These are phyloP conservation scores for Octodonta nipae DNA, from an alignment of 2,888 invertebrate species.

Conservation along the genomic window DNA sequence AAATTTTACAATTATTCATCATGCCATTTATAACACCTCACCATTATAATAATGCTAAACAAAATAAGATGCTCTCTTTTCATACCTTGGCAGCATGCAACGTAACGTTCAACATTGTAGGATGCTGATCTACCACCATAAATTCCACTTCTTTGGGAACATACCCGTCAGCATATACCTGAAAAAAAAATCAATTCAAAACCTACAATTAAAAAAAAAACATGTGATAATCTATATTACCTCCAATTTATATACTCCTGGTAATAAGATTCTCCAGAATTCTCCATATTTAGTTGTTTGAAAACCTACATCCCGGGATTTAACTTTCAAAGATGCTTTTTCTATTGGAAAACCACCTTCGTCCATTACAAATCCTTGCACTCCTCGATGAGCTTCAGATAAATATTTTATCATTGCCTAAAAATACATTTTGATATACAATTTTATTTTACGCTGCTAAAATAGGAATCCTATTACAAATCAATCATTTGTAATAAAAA, in stretches of 20 bases:
- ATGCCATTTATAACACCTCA: too few relatives aligned
- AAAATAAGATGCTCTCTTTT: too few relatives aligned
- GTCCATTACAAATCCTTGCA: slow-evolving; percentile 76
- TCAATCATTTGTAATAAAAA: too few relatives aligned
- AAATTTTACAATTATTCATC: too few relatives aligned
- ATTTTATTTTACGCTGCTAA: too few relatives aligned
- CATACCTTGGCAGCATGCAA: slow-evolving; percentile 66
- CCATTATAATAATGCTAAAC: too few relatives aligned
- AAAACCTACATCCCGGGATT: slow-evolving; percentile 71
- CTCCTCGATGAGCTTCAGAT: slow-evolving; percentile 76
- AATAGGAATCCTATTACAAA: too few relatives aligned
- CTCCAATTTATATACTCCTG: slow-evolving; percentile 74
- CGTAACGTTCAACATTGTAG: slow-evolving; percentile 72
- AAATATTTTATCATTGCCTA: slow-evolving; percentile 71
- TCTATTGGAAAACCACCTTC: slow-evolving; percentile 65
- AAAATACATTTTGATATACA: too few relatives aligned
- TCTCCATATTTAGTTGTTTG: slow-evolving; percentile 84
- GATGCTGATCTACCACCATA: slow-evolving; percentile 72
- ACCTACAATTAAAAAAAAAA: too few relatives aligned
- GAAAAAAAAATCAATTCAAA: slow-evolving; percentile 11
- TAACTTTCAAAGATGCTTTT: slow-evolving; percentile 63
- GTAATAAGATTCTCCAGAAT: slow-evolving; percentile 82
- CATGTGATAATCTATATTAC: too few relatives aligned
- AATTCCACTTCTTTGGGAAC: slow-evolving; percentile 74
- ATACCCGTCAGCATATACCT: slow-evolving; percentile 77